Evolutionary conservation across 2,113 vertebrate species (phyloP).

Genomic region (Hydrolagus affinis): DNA sequence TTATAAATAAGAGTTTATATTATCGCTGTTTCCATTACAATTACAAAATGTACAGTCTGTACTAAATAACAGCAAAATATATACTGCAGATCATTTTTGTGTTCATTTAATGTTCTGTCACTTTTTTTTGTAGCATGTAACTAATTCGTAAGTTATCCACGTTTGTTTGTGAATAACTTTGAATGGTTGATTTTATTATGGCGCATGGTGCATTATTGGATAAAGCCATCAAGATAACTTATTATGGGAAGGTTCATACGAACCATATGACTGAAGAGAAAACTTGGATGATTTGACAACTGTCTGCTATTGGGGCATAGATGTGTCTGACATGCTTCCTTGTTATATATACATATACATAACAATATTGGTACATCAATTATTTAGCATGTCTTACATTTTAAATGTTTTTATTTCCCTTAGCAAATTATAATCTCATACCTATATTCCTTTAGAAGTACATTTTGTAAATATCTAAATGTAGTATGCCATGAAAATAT

Average conservation of each 20-base stretch:
- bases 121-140: background rate
- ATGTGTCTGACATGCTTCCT: background rate
- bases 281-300: background rate
- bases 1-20: slow-evolving; percentile 7
- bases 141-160: background rate
- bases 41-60: background rate
- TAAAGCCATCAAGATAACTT: background rate
- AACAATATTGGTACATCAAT: background rate
- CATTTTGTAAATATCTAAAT: slow-evolving; percentile 12
- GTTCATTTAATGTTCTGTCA: background rate
- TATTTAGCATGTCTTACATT: background rate
- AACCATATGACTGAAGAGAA: background rate
- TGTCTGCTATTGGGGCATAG: background rate
- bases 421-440: background rate
- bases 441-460: background rate
- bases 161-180: background rate
- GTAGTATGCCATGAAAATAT: background rate
- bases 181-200: background rate
- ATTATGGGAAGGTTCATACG: background rate
- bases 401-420: background rate
- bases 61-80: background rate
- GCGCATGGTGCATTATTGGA: background rate
- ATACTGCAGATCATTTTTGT: background rate
- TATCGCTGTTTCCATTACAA: background rate
- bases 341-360: background rate